Percentiles rank a stretch among this genome's conserved stretches.
Evolutionary conservation across 2,797 vertebrate genomes (phyloP).

Genomic region (Ficedula albicollis): DNA sequence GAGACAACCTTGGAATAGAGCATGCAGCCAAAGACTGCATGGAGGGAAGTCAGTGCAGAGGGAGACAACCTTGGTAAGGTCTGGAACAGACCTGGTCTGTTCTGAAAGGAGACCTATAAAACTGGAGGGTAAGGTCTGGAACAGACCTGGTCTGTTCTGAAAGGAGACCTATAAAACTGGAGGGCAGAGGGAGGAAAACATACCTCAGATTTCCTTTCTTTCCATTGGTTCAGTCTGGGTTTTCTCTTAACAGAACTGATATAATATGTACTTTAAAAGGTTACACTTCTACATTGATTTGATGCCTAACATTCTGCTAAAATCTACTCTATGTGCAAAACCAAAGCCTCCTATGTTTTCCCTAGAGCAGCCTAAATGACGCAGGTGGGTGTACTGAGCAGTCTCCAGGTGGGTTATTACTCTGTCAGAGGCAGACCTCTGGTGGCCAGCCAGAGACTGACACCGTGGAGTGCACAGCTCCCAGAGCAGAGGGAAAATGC

Average conservation of each 20-base stretch:
- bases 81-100: too few relatives aligned
- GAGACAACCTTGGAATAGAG: not conserved
- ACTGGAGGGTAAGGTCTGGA: not conserved
- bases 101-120: too few relatives aligned
- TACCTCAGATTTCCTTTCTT: not conserved
- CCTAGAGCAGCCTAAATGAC: not conserved
- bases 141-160: not conserved
- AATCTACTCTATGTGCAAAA: not conserved
- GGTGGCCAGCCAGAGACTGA: conserved; percentile 43
- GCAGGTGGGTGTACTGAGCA: rapidly evolving
- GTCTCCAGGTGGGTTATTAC: not conserved
- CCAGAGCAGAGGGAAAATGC: rapidly evolving
- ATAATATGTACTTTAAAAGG: not conserved
- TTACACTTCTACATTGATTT: not conserved
- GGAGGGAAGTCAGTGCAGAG: too few relatives aligned
- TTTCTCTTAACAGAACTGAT: not conserved
- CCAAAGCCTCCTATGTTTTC: rapidly evolving
- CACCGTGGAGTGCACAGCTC: not conserved
- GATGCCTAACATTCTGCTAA: not conserved
- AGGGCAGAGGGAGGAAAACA: not conserved
- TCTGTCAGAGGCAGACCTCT: conserved; percentile 76
- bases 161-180: not conserved
- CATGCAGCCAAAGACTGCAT: too few relatives aligned
- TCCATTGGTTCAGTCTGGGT: not conserved
- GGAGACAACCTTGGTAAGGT: too few relatives aligned